Base-by-base conservation (phyloP, 2,888 invertebrate genomes). In the Laspeyria flexula region DNA sequence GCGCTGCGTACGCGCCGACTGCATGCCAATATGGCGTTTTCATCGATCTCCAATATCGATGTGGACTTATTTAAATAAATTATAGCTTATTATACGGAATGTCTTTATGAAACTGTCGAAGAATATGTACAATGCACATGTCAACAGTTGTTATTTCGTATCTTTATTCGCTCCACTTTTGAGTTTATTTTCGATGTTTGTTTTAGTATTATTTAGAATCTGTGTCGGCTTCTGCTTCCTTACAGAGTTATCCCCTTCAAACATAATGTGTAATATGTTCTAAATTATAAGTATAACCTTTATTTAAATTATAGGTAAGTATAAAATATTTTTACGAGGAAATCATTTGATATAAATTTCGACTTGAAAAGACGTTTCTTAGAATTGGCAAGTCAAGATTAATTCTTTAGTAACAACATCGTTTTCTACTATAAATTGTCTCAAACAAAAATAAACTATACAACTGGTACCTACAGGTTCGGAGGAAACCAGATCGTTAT, bases 11-110 rank as follows among this genome's bases (percentile, higher is more conserved):
- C 71, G 75, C 68, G 66, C 71, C 48, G 65, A 52, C 58, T 61
- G 34, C 43, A 45, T 63, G 45, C 79, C 49, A 63, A 77, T 80
- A 81, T 81, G 81, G 80, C 51, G 50, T 72, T 76, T 75, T 79
- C 77, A 72, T 79, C 75, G 75, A 74, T 73, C 69, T 65, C 60
- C 52, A 68, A 71, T 68, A 60, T 63, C 65, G 64, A 76, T 73
- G 63, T 55, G 57, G 34, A 58, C 46, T 57, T 60, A 54, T 60
- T 68, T 65, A 66, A 61, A 66, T 67, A 66, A 70, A 62, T 59
- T 53, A 71, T 59, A 31, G 55, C 55, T 18, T 45, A 56, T 59
- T 47, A 54, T 44, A 44, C 38, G 38, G 43, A 43, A 56, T 49
- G 43, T 56, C 55, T 54, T 54, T 55, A 50, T 56, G 59, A 50